Evolutionary conservation across 2,888 invertebrate species (phyloP).

Genomic region (Stratiomys singularior): DNA sequence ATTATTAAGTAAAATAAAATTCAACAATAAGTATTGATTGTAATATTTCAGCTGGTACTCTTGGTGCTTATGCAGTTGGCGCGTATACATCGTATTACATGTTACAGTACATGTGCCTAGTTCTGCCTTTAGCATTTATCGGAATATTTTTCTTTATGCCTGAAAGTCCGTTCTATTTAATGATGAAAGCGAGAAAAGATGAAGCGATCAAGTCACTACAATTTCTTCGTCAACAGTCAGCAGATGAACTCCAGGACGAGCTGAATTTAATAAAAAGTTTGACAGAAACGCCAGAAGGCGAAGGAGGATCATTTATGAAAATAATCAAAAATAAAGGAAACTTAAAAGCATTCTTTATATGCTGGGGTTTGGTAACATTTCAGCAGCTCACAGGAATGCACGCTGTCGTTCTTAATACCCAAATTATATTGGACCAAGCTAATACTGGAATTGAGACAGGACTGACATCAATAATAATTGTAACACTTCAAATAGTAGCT

Average conservation of each 20-base stretch:
- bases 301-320: slow-evolving; percentile 66
- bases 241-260: slow-evolving; percentile 72
- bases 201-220: slow-evolving; percentile 74
- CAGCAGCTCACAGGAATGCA: slow-evolving; percentile 88
- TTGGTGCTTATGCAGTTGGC: slow-evolving; percentile 77
- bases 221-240: slow-evolving; percentile 73
- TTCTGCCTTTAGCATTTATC: slow-evolving; percentile 72
- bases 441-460: slow-evolving; percentile 72
- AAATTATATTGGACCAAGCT: slow-evolving; percentile 76
- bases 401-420: slow-evolving; percentile 82
- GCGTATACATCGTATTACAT: slow-evolving; percentile 75
- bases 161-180: slow-evolving; percentile 80
- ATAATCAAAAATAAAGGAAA: slow-evolving; percentile 75
- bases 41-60: slow-evolving; percentile 70
- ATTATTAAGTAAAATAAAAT: no score
- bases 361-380: slow-evolving; percentile 78
- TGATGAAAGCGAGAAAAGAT: slow-evolving; percentile 68
- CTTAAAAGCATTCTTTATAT: slow-evolving; percentile 80
- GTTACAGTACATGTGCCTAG: slow-evolving; percentile 73
- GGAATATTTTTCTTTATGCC: slow-evolving; percentile 77
- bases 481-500: slow-evolving; percentile 75
- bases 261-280: slow-evolving; percentile 70
- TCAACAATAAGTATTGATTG: no score
- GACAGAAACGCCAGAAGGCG: slow-evolving; percentile 65
- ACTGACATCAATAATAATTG: slow-evolving; percentile 78